phyloP scores from a whole-genome alignment of 2,797 vertebrate genomes.

The Alosa sapidissima region DNA sequence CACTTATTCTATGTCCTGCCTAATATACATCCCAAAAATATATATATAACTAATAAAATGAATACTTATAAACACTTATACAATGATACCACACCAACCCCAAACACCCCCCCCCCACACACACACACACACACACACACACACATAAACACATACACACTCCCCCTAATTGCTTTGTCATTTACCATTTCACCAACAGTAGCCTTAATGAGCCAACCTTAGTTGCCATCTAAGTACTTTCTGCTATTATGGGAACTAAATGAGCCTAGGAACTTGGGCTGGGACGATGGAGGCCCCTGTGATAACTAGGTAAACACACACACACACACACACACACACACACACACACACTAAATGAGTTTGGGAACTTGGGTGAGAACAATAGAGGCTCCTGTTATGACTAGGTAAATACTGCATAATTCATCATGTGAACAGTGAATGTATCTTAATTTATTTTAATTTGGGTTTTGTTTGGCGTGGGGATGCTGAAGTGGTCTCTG shows the following conservation, averaged over 20 bases:
- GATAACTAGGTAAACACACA: not conserved
- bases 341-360: not conserved
- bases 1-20: no score
- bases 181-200: not conserved
- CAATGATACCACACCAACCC: no score
- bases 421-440: not conserved
- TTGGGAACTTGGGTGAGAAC: not conserved
- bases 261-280: not conserved
- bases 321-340: no score
- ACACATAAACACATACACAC: not conserved
- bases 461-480: not conserved
- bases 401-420: constrained; percentile 8
- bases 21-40: no score
- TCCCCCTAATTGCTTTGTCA: not conserved
- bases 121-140: not conserved
- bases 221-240: not conserved
- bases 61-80: no score
- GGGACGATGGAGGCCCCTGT: not conserved
- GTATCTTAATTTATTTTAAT: constrained; percentile 1
- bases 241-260: not conserved
- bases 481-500: not conserved
- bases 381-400: not conserved
- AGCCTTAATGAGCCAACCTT: not conserved
- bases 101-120: not conserved
- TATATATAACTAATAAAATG: no score